Base-by-base conservation (phyloP, 2,797 vertebrate species). In the Octomys mimax region DNA sequence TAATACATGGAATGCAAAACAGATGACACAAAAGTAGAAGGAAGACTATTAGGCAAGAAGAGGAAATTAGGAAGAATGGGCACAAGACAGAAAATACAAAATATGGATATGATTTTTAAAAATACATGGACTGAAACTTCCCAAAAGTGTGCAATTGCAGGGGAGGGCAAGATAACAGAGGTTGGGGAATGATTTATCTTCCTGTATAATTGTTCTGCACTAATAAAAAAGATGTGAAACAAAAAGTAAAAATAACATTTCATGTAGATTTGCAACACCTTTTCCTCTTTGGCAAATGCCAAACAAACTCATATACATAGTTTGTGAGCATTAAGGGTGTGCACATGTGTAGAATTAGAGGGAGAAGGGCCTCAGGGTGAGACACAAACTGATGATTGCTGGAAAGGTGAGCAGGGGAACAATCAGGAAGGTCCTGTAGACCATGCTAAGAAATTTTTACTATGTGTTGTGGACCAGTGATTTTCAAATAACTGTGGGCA, bases 231-330 rank as follows among this genome's bases (percentile, higher is more conserved):
- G 75, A 18, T 18, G 14, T 18, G 42, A 77, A 49, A 77, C 26
- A 31, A 77, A 49, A 49, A 26, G 18, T 77, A 49, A 49, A 77
- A 46, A 66, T 19, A 93, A 21, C 26, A 82, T 94, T 54, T 33
- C 22, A 79, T 49, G 68, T 12, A 86, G 26, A 36, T 64, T 42
- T 52, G 62, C 92, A 79, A 82, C 1, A 78, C 18, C 42, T 86
- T 46, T 93, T 94, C 8, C 33, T 78, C 26, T 62, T 59, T 24
- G 83, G 42, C 13, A 26, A 78, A 64, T 71, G 42, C 42, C 66
- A 54, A 95, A 92, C 26, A 93, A 81, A 93, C 49, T 82, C 49
- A 36, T 62, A 39, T 91, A n/a, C 73, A 59, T 73, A 85, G 46
- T 70, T 78, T 36, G 26, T 82, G 26, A 91, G 9, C 28, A 88